Base-by-base conservation (phyloP, 2,797 vertebrate species). In the Pangasius mekongensis region DNA sequence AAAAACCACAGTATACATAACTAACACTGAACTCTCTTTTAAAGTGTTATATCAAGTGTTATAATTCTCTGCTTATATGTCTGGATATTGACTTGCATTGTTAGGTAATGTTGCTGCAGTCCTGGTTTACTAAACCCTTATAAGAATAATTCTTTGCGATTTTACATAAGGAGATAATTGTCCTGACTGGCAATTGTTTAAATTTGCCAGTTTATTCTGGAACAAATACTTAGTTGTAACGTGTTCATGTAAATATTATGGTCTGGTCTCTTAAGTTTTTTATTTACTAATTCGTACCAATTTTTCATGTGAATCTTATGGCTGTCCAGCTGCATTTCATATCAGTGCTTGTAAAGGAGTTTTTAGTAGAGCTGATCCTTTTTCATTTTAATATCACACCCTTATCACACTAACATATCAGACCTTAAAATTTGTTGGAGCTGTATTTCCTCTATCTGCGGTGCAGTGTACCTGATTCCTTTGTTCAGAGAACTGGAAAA, bases 401-500 rank as follows among this genome's bases (percentile, higher is more conserved):
- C 30, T 78, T 54, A 82, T 82, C 33, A 43, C 33, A 60, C 16
- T 13, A 81, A 60, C 18, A 81, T 36, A 36, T 81, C 78, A 60
- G 56, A 62, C 33, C 10, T 0, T 82, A 82, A 2, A 27, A 60
- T 39, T 39, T 39, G 9, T 22, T 13, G 77, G 9, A 36, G 78
- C 54, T 60, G 56, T 81, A 60, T 33, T 36, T 39, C 54, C 78
- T 36, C 54, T 82, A 16, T 43, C 56, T 20, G 54, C 20, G 20
- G 30, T 81, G 9, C 56, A 60, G 20, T 39, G 56, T 60, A 39
- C 33, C 33, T 27, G 33, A 27, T 82, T 82, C 22, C 22, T 39
- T 82, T 43, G 43, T 62, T 82, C 56, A 82, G 56, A 62, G 58
- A 82, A n/a, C 33, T 62, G 58, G 80, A 82, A 82, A 82, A 82